Evolutionary conservation across 2,113 vertebrate species (phyloP), one percentile per base, ranked within the genome.

Genomic region (Gobio gobio): DNA sequence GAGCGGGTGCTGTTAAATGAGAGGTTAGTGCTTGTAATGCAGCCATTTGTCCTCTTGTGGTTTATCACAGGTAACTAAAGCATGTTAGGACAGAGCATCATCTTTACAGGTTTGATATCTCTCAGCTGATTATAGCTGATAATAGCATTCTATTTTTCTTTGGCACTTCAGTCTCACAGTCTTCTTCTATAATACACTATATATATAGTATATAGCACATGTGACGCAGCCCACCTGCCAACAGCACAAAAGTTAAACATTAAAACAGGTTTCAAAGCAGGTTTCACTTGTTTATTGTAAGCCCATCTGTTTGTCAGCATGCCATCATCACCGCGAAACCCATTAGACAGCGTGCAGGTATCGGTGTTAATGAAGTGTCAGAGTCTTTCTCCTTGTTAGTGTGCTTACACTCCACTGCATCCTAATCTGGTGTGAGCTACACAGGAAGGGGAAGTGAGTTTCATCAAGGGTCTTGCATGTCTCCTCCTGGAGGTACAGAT

Each of bases 11-110:
- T 83, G 84, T 88, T 78, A 91, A 91, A 91, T 89, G 90, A 90
- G 83, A 87, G 91, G 90, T 92, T 91, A 92, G 88, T 87, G 61
- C 83, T 86, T 78, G 83, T 90, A 90, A 92, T 91, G 88, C 77
- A 82, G 63, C 14, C 40, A 82, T 90, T 90, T 88, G 84, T 91
- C 90, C 86, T 83, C 85, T 90, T 89, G 89, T 83, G 86, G 85
- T 88, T 85, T 72, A 66, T 82, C 82, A 81, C 76, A 87, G 86
- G 76, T 89, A 83, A 78, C 80, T 83, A 68, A 90, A 78, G 16
- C 9, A n/a, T 36, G 29, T 56, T 54, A 56, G 49, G 74, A 33
- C 16, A 77, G 49, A 33, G 9, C 10, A 78, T 40, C 18, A 14
- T 54, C 20, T 56, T 77, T 58, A 58, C 47, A 77, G 51, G 51